phyloP scores from a whole-genome alignment of 2,113 vertebrate genomes.

The Muntiacus reevesi region DNA sequence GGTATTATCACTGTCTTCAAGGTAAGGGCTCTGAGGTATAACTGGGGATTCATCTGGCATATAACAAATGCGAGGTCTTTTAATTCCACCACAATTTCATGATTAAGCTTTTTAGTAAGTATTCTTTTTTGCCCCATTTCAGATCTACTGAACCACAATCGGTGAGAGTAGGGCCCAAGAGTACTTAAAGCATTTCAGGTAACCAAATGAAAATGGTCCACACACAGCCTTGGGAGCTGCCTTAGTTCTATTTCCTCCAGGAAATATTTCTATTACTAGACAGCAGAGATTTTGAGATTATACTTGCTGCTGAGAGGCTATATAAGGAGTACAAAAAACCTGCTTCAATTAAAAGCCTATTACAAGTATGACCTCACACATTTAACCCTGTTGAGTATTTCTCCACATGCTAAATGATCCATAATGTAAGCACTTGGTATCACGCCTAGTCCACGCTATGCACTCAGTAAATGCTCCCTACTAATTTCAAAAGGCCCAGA shows the following conservation, averaged over 20 bases:
- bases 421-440: neutral
- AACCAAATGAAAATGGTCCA: neutral
- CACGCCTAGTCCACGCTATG: neutral
- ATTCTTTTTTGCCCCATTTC: neutral
- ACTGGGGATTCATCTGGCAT: neutral
- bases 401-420: neutral
- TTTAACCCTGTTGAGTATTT: neutral
- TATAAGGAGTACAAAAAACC: neutral
- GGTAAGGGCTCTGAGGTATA: neutral
- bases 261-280: neutral
- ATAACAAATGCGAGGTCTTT: neutral
- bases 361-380: neutral
- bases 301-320: neutral
- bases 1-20: neutral
- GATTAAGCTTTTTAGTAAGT: neutral
- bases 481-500: neutral
- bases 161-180: neutral
- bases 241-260: neutral
- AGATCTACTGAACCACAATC: neutral
- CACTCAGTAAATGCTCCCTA: neutral
- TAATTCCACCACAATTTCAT: neutral
- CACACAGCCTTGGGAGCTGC: neutral
- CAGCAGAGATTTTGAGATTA: neutral
- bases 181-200: neutral
- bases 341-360: neutral